Base-by-base conservation (phyloP, 1,140 invertebrate species). In the Trichonephila clavipes region DNA sequence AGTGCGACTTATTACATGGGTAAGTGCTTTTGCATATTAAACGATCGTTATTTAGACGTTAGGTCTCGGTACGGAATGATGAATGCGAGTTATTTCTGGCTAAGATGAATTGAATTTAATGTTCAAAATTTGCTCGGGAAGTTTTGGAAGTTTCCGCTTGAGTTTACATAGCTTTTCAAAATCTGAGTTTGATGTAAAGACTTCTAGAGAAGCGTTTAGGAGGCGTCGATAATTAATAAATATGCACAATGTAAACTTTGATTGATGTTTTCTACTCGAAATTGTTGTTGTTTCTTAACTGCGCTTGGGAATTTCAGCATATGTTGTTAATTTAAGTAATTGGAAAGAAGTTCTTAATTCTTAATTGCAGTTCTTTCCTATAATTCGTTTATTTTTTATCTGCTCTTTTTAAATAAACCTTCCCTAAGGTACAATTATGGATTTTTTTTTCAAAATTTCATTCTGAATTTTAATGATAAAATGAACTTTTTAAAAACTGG, bases 11-110 rank as follows among this genome's bases (percentile, higher is more conserved):
- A 83, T 83, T 83, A 59, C 82, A 59, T 83, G 40, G 44, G 82
- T 51, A 83, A 83, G 82, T 59, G 82, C 40, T 59, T 83, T 59
- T 59, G 82, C 51, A 83, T 83, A 83, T 83, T 83, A 83, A 83
- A 83, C 19, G 82, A 83, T 83, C 40, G 82, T 83, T 59, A 58
- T 51, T 83, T 83, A 58, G 82, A 83, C 40, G 51, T 51, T 28
- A 83, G 44, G 82, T 59, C 82, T 58, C 12, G 44, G 40, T 51
- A 24, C 19, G 40, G 82, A 83, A 83, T 58, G 82, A 58, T 58
- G 72, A 77, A 51, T 83, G 82, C 44, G 82, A 83, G 82, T 58
- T 51, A 58, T 83, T 51, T 83, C 51, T 59, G 44, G 82, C 19
- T 58, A 59, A 59, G 82, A 83, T 83, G 72, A 77, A 77, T 77